phyloP scores from a whole-genome alignment of 2,797 vertebrate genomes.

The Epinephelus awoara region DNA sequence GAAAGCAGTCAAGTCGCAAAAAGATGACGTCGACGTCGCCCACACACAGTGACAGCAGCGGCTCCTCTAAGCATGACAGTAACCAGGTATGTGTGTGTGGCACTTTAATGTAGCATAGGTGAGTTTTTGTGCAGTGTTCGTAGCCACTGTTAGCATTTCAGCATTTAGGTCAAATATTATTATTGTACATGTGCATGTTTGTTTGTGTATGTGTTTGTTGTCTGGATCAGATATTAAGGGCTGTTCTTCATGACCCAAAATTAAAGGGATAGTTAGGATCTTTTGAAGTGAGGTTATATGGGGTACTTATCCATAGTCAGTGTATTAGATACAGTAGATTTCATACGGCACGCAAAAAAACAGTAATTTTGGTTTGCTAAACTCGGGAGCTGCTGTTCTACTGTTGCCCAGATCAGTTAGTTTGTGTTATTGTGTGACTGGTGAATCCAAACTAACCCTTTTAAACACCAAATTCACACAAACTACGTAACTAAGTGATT shows the following conservation, averaged over 20 bases:
- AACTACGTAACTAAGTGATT: too few species aligned
- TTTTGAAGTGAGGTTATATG: too few species aligned
- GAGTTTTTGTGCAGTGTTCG: neutral
- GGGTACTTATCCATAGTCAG: too few species aligned
- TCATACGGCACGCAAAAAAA: too few species aligned
- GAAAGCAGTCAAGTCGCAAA: constrained; percentile 31
- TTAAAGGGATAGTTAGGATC: neutral
- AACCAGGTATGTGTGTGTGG: constrained; percentile 67
- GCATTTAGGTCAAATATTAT: neutral
- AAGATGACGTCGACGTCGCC: constrained; percentile 80
- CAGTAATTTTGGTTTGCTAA: too few species aligned
- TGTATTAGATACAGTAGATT: too few species aligned
- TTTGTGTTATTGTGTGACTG: too few species aligned
- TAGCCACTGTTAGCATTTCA: constrained; percentile 16
- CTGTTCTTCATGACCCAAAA: neutral
- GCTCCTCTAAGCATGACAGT: constrained; percentile 78
- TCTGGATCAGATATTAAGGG: neutral
- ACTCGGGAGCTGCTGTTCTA: too few species aligned
- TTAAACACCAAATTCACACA: too few species aligned
- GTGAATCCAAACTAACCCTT: too few species aligned
- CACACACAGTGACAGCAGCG: constrained; percentile 82
- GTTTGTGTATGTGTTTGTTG: neutral
- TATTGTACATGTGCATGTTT: neutral
- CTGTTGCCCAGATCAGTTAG: too few species aligned
- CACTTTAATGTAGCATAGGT: neutral